Evolutionary conservation across 2,113 vertebrate species (phyloP).

Genomic region (Andinoacara biseriatus): DNA sequence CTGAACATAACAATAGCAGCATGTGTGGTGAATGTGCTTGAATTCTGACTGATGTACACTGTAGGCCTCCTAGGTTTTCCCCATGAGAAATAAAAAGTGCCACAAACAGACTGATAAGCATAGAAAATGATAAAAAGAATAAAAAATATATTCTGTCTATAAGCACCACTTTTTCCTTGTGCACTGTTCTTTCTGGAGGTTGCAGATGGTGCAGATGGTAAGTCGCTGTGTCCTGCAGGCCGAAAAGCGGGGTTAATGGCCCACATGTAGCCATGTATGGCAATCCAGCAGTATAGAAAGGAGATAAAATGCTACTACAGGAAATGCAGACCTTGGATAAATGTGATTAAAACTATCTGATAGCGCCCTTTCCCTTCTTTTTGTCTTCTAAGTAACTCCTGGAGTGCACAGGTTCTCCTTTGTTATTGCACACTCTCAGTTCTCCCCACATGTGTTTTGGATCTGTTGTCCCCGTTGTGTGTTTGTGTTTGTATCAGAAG

Average conservation of each 20-base stretch:
- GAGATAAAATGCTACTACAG: not conserved
- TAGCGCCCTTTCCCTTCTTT: not conserved
- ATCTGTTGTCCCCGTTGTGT: conserved; percentile 45
- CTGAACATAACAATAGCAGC: not conserved
- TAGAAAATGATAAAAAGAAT: too few relatives aligned
- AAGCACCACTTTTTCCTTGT: too few relatives aligned
- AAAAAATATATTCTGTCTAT: too few relatives aligned
- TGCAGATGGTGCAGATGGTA: too few relatives aligned
- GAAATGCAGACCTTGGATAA: not conserved
- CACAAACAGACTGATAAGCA: too few relatives aligned
- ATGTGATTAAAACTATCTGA: not conserved
- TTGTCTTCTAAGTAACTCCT: not conserved
- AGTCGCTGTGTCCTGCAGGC: too few relatives aligned
- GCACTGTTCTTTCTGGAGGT: too few relatives aligned
- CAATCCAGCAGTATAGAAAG: not conserved
- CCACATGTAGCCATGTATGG: not conserved
- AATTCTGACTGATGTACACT: not conserved
- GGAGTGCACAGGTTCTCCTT: conserved; percentile 5
- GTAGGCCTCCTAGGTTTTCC: too few relatives aligned
- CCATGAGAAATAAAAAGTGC: too few relatives aligned
- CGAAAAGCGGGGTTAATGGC: too few relatives aligned
- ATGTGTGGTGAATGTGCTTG: not conserved
- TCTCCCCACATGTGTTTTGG: conserved; percentile 57
- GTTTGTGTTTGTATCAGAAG: conserved; percentile 34
- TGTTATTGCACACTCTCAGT: conserved; percentile 26